These are phyloP conservation scores for Sebastes nivosus DNA, from an alignment of 2,797 vertebrate genomes.

Conservation along the genomic window DNA sequence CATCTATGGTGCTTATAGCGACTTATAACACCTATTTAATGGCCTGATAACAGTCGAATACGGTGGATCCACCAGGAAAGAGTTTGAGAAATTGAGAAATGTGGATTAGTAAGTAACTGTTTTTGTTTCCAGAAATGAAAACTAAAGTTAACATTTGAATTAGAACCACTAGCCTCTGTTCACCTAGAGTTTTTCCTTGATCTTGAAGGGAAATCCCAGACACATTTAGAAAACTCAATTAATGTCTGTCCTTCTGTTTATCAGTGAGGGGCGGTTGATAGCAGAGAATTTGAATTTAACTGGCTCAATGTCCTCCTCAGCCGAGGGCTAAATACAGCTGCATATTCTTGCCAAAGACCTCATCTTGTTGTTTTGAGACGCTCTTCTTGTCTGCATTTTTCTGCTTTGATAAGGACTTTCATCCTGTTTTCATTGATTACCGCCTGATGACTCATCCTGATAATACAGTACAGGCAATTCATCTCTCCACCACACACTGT, in stretches of 20 bases:
- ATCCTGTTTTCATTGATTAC: slow-evolving; percentile 85
- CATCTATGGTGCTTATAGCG: no score
- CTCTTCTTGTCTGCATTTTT: slow-evolving; percentile 81
- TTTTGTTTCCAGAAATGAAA: background rate
- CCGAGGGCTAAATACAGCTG: slow-evolving; percentile 24
- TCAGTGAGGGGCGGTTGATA: slow-evolving; percentile 64
- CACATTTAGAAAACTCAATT: background rate
- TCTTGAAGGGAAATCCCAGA: background rate
- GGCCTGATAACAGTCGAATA: no score
- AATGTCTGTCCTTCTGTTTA: slow-evolving; percentile 49
- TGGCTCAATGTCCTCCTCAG: slow-evolving; percentile 57
- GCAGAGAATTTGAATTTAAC: slow-evolving; percentile 66
- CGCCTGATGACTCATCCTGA: slow-evolving; percentile 81
- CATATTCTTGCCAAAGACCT: slow-evolving; percentile 66
- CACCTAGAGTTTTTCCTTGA: background rate
- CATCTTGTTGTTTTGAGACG: slow-evolving; percentile 75
- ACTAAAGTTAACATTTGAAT: background rate
- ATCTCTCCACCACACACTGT: slow-evolving; percentile 78
- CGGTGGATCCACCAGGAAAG: background rate
- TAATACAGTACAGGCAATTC: slow-evolving; percentile 78
- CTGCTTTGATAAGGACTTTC: slow-evolving; percentile 81
- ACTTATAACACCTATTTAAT: no score
- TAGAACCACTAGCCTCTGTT: background rate
- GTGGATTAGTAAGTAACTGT: background rate
- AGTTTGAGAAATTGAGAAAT: background rate